These are phyloP conservation scores for Cercopithecus mona DNA, from an alignment of 2,113 vertebrate species.

Conservation along the genomic window DNA sequence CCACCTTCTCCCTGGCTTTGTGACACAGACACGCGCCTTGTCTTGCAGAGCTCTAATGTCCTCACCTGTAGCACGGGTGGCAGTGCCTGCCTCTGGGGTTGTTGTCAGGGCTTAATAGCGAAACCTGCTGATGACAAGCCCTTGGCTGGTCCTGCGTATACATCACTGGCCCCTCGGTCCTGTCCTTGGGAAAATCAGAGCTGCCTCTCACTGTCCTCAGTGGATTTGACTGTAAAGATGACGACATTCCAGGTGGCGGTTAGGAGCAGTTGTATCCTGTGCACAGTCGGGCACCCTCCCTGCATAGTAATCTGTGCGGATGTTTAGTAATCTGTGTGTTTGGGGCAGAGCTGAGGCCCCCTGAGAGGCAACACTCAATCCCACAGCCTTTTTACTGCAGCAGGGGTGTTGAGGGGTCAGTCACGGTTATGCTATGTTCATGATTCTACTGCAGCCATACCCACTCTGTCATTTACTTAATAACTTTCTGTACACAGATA, in stretches of 20 bases:
- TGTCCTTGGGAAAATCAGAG: neutral
- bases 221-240: neutral
- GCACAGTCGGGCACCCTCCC: accelerated
- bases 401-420: neutral
- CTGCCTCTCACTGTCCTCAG: neutral
- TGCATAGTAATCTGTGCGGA: neutral
- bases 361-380: no score
- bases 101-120: neutral
- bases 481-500: neutral
- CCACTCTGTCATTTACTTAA: neutral
- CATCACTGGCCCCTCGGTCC: neutral
- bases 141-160: neutral
- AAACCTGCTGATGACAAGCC: neutral
- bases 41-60: accelerated
- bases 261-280: neutral
- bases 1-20: neutral
- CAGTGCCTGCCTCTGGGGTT: no score
- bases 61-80: neutral
- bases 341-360: no score
- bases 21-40: neutral
- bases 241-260: accelerated
- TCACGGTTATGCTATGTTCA: accelerated
- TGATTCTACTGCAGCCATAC: no score
- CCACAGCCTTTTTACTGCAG: neutral
- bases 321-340: neutral